Base-by-base conservation (phyloP, 2,888 invertebrate species). In the Diogma glabrata region DNA sequence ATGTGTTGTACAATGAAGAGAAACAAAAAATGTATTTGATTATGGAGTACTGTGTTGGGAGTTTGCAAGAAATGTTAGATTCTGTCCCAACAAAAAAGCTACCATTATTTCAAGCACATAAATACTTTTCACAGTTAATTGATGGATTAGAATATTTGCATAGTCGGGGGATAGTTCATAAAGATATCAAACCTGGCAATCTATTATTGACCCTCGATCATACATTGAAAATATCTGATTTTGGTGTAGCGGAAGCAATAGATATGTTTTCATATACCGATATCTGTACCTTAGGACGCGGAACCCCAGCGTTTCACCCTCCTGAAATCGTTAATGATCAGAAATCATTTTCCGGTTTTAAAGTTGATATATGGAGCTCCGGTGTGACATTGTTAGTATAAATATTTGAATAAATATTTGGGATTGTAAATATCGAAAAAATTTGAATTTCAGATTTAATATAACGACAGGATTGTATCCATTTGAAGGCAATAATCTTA, bases 131-230 rank as follows among this genome's bases (percentile, higher is more conserved):
- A 51, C 97, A 99, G 70, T 73, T 99, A 58, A 74, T 97, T 50
- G 85, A 92, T 63, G 97, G 97, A 16, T 73, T 96, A 62, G 93
- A 95, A 70, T 96, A 96, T 70, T 75, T 97, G 59, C 96, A 97
- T 64, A 86, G 93, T 54, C 86, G 89, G 72, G 87, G 96, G 46
- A 89, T 99, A 30, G 84, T 99, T 51, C 99, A 99, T 71, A 99
- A 99, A 71, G 99, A 99, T 69, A 97, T 99, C 55, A 99, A 99
- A 69, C 97, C 97, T 2, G 95, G 96, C 50, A 99, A 99, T 73
- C 75, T 99, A 52, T 76, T 99, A 40, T 75, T 99, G 16, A 88
- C 93, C 2, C 76, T 89, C 17, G 89, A 94, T 64, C 88, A 90
- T 59, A 87, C 84, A 47, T 75, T 99, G 54, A 99, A 99, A 73